Percentiles rank a stretch among this genome's conserved stretches.
Conservation (phyloP, 2,888 invertebrate species). For the Biston stratarius region DNA sequence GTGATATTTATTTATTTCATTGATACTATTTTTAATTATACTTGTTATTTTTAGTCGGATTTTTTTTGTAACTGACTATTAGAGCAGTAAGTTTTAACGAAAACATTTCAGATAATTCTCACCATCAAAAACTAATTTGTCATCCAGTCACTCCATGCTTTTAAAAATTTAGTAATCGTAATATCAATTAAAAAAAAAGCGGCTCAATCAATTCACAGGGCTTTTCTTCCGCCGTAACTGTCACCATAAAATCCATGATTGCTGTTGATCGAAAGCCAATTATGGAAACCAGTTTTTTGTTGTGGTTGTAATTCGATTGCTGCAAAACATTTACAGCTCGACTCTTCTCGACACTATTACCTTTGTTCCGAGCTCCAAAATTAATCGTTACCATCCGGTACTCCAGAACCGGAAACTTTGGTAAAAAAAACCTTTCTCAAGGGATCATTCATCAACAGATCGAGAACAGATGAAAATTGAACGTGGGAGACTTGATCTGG, state of each 20-base stretch:
- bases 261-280: slow-evolving; percentile 48
- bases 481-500: slow-evolving; percentile 30
- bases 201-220: slow-evolving; percentile 40
- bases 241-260: slow-evolving; percentile 47
- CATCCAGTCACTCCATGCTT: slow-evolving; percentile 10
- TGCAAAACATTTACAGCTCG: slow-evolving; percentile 34
- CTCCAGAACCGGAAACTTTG: slow-evolving; percentile 73
- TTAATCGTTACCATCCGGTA: slow-evolving; percentile 75
- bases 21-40: too few species aligned
- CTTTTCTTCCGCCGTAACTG: slow-evolving; percentile 42
- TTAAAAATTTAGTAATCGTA: slow-evolving; percentile 15
- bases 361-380: slow-evolving; percentile 46
- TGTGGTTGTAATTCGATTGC: slow-evolving; percentile 39
- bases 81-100: neutral
- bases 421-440: slow-evolving; percentile 57
- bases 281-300: slow-evolving; percentile 45
- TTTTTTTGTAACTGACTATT: neutral
- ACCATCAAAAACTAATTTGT: slow-evolving; percentile 16
- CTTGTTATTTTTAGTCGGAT: too few species aligned
- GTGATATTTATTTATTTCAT: too few species aligned
- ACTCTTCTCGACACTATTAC: slow-evolving; percentile 25
- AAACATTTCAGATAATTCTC: neutral
- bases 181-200: slow-evolving; percentile 44
- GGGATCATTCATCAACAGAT: slow-evolving; percentile 34
- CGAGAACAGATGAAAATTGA: slow-evolving; percentile 32